phyloP scores from a whole-genome alignment of 2,888 invertebrate species.

The Lysandra bellargus region DNA sequence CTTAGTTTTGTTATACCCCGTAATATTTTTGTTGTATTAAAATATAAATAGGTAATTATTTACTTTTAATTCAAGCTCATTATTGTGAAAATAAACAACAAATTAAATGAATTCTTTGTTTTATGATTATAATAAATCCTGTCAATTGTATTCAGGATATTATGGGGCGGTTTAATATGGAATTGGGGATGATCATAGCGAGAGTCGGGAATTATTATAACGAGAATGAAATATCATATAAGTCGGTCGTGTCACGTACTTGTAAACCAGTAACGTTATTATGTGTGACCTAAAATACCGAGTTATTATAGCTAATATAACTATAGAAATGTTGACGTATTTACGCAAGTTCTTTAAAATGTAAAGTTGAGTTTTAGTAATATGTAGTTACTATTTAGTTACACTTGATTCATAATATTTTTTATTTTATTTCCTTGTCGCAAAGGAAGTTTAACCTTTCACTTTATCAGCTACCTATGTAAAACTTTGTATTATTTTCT shows the following conservation, averaged over 20 bases:
- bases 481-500: no score
- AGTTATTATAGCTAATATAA: not conserved
- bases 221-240: not conserved
- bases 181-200: not conserved
- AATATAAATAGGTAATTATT: not conserved
- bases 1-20: no score
- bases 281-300: not conserved
- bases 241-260: conserved; percentile 33
- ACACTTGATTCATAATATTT: no score
- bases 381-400: no score
- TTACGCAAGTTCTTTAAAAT: no score
- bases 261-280: conserved; percentile 31
- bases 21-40: no score
- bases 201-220: not conserved
- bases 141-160: not conserved
- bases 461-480: no score
- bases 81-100: not conserved
- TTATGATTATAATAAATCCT: not conserved
- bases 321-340: not conserved
- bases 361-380: no score
- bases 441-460: no score
- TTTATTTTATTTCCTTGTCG: no score
- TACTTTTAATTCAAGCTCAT: not conserved
- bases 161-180: not conserved
- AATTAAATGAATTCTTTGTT: not conserved